Base-by-base conservation (phyloP, 1,140 invertebrate species). In the Sitobion miscanthi region DNA sequence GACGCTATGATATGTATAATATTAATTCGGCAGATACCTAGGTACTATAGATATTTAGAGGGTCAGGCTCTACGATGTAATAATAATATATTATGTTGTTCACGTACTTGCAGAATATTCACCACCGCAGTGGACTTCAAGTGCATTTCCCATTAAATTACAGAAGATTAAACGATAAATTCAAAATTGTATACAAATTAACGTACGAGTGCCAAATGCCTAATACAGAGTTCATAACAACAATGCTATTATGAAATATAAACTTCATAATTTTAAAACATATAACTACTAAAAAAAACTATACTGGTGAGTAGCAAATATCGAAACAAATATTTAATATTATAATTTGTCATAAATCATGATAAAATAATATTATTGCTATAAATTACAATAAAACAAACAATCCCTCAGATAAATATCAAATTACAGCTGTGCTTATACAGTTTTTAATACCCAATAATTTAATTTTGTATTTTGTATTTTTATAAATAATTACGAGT, bases 61-160 rank as follows among this genome's bases (percentile, higher is more conserved):
- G 42, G 83, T 42, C 83, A 45, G 42, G 9, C 30, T 83, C 8
- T 42, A 85, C 83, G 42, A 25, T 45, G 83, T 85, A 85, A 45
- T 85, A 42, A 85, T 85, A 85, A 42, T 85, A 85, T 42, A 85
- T 85, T 25, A 85, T 85, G 83, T 87, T 30, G 25, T 47, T 87
- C 25, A 47, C 45, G 45, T 87, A 14, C 45, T 38, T 30, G 25
- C 45, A 52, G 49, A 87, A 21, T 45, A 85, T 45, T 45, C 21
- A 45, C 83, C 38, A 25, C 23, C 83, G 23, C 21, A 45, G 9
- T 25, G 83, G 83, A 85, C 83, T 85, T 42, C 42, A 25, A 85
- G 38, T 85, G 83, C 83, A 30, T 42, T 85, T 47, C 6, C 25
- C 25, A n/a, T 47, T 45, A 87, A 25, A 85, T 85, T 77, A 85